Evolutionary conservation across 37 sponge, comb jelly and placozoan genomes (phyloP).

Genomic region (Oscarella lobularis): DNA sequence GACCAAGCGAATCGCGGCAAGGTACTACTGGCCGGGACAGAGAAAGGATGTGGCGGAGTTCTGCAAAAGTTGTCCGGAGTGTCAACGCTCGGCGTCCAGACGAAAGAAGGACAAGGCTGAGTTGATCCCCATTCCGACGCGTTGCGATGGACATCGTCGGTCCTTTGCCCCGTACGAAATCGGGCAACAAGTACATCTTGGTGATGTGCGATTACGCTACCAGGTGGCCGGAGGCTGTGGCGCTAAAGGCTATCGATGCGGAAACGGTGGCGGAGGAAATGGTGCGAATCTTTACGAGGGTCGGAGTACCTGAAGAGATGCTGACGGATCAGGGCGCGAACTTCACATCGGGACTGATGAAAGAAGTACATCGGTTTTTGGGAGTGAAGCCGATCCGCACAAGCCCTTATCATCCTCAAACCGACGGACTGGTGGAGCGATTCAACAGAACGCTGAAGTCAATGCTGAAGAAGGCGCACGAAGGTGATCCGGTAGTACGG

Average conservation of each 20-base stretch:
- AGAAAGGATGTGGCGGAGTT: background rate
- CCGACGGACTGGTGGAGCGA: slow-evolving; percentile 36
- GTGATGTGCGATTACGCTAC: slow-evolving; percentile 6
- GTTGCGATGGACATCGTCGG: background rate
- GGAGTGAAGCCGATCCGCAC: slow-evolving; percentile 20
- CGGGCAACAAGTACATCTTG: background rate
- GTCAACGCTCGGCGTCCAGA: background rate
- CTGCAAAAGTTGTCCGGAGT: background rate
- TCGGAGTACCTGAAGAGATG: slow-evolving; percentile 8
- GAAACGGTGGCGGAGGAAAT: slow-evolving; percentile 4
- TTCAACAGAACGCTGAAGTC: slow-evolving; percentile 29
- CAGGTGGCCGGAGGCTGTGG: background rate
- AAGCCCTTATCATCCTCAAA: slow-evolving; percentile 40
- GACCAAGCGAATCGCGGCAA: background rate
- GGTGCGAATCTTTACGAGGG: background rate
- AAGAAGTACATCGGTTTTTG: slow-evolving; percentile 20
- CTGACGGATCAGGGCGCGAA: slow-evolving; percentile 21
- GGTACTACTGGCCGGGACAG: background rate
- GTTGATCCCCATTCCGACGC: background rate
- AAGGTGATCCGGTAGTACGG: slow-evolving; percentile 10
- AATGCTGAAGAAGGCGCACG: slow-evolving; percentile 12
- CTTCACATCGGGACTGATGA: slow-evolving; percentile 17
- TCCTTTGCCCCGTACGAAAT: background rate
- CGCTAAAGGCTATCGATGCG: background rate
- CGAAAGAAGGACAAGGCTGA: background rate